Evolutionary conservation across 2,888 invertebrate genomes (phyloP), one percentile per base, ranked within the genome.

Genomic region (Diloba caeruleocephala): DNA sequence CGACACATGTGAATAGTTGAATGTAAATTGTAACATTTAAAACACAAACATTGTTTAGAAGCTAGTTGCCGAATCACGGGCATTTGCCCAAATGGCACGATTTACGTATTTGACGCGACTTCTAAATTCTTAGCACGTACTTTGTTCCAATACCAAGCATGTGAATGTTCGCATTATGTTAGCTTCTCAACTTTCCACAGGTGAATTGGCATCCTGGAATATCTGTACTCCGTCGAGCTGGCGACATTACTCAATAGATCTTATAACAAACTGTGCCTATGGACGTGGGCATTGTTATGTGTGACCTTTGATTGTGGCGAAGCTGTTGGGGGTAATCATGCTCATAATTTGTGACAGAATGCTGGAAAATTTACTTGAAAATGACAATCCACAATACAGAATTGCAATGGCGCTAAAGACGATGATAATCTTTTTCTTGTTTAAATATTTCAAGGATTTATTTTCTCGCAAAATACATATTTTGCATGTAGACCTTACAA

Each of bases 31-130:
- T 71, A n/a, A n/a, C n/a, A 73, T 70, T 70, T 70, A 49, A 65
- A 74, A 55, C 57, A 38, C 58, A 64, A 61, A 70, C 61, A 71
- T 46, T 36, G 50, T 71, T 50, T 59, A 48, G 46, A 53, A 57
- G 62, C 57, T 66, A 51, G 45, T 66, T 51, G 49, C 50, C 52
- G 62, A 58, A 63, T 54, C 55, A 56, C 52, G 71, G 74, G 74
- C 68, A 74, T 57, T 50, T 54, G 59, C 52, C 71, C 71, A 66
- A 71, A 66, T 56, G 60, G 43, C 42, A 34, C 38, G 33, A 43
- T 65, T 43, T 26, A 46, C 34, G 43, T 52, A 38, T 44, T 54
- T 51, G 48, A 55, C 36, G 55, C 37, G 41, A 55, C 38, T 53
- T 57, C 17, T 50, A 14, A 52, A 72, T 65, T 62, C 59, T 50